phyloP scores from a whole-genome alignment of 2,113 vertebrate species.

The Strix aluco region DNA sequence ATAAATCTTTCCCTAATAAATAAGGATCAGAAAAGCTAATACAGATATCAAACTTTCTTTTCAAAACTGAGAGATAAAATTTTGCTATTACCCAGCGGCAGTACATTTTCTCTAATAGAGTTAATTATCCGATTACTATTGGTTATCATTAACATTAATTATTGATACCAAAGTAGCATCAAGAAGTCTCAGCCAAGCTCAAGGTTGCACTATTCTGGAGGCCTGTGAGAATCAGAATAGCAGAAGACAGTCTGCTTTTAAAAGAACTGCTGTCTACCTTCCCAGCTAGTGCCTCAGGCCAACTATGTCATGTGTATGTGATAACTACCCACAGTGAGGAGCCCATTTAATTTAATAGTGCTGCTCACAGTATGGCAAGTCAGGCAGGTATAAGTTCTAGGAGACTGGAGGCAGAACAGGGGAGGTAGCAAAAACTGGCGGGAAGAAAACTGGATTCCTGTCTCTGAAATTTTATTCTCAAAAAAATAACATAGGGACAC shows the following conservation, averaged over 20 bases:
- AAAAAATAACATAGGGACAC: not conserved
- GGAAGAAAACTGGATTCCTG: not conserved
- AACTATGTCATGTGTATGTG: not conserved
- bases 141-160: constrained; percentile 17
- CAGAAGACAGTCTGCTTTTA: not conserved
- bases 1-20: not conserved
- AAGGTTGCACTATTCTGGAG: not conserved
- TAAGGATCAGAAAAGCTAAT: not conserved
- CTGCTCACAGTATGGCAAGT: not conserved
- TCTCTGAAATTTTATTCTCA: not conserved
- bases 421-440: not conserved
- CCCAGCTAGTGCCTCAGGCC: not conserved
- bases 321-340: not conserved
- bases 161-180: constrained; percentile 15
- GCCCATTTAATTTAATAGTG: not conserved
- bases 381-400: not conserved
- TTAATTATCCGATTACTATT: constrained; percentile 27
- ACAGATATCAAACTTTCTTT: not conserved
- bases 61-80: not conserved
- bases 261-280: not conserved
- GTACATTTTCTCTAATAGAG: constrained; percentile 6
- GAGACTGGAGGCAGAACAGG: not conserved
- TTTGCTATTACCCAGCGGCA: not conserved
- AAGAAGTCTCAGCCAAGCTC: not conserved
- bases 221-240: not conserved